Evolutionary conservation across 2,797 vertebrate genomes (phyloP).

Genomic region (Loris lydekkerianus): DNA sequence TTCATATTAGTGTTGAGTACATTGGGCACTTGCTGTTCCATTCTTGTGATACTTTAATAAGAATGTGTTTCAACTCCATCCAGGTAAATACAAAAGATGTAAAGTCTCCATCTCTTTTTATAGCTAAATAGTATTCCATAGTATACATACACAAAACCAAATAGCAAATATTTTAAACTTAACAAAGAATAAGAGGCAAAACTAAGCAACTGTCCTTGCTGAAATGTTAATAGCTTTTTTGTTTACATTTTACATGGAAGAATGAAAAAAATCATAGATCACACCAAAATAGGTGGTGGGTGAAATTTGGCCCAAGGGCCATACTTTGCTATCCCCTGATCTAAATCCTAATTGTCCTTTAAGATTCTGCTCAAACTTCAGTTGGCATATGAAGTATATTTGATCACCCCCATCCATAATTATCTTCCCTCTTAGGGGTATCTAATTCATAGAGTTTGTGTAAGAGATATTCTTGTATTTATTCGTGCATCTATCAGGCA

Average conservation of each 20-base stretch:
- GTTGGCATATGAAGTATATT: background rate
- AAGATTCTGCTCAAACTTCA: background rate
- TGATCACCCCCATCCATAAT: background rate
- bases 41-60: too few species aligned
- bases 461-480: constrained; percentile 31
- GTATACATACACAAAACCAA: background rate
- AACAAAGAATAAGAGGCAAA: background rate
- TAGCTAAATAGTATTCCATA: too few species aligned
- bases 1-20: too few species aligned
- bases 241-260: constrained; percentile 50
- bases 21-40: too few species aligned
- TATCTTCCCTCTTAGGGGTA: background rate
- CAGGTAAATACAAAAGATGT: too few species aligned
- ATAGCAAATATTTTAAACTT: constrained; percentile 3
- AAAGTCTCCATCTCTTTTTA: too few species aligned
- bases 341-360: constrained; percentile 38
- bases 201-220: background rate
- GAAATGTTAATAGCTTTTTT: constrained; percentile 23
- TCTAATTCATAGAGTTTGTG: constrained; percentile 9
- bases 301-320: background rate
- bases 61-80: too few species aligned
- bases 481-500: background rate
- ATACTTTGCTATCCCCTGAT: background rate
- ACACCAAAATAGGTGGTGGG: background rate
- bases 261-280: background rate